A percentile compares a stretch with the other conserved stretches of the same genome.
These are phyloP conservation scores for Eleginops maclovinus DNA, from an alignment of 2,113 vertebrate species.

Conservation along the genomic window DNA sequence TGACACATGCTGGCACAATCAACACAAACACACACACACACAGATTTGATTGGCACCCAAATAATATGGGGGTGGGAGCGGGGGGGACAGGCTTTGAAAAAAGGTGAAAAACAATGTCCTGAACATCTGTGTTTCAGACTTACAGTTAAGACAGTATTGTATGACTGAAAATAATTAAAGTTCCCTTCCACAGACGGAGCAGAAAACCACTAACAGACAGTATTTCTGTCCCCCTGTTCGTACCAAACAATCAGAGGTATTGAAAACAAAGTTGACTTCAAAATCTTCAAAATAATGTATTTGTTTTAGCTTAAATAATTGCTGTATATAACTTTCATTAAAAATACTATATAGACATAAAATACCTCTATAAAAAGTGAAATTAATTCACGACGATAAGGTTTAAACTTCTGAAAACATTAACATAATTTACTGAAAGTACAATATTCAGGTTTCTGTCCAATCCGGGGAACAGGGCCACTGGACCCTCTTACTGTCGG, in stretches of 20 bases:
- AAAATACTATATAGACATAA: not conserved
- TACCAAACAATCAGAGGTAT: no score
- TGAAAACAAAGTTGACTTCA: no score
- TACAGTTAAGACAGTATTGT: not conserved
- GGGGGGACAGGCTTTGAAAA: conserved; percentile 12
- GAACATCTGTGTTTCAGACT: conserved; percentile 20
- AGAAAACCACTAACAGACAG: no score
- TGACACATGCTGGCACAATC: conserved; percentile 67
- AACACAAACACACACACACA: not conserved
- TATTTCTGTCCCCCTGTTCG: no score
- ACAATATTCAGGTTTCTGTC: no score
- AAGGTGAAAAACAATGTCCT: not conserved
- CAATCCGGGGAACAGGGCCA: no score
- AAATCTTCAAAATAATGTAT: not conserved
- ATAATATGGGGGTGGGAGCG: not conserved
- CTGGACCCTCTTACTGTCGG: no score
- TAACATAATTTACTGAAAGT: no score
- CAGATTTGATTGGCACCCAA: conserved; percentile 44
- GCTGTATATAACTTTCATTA: not conserved
- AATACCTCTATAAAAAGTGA: not conserved
- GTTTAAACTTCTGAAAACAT: no score
- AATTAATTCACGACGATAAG: not conserved
- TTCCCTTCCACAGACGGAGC: not conserved
- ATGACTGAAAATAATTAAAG: not conserved
- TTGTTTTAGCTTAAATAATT: not conserved